A percentile compares a stretch with the other conserved stretches of the same genome.
phyloP scores from a whole-genome alignment of 2,888 invertebrate genomes.

The Tenthredo mesomela region DNA sequence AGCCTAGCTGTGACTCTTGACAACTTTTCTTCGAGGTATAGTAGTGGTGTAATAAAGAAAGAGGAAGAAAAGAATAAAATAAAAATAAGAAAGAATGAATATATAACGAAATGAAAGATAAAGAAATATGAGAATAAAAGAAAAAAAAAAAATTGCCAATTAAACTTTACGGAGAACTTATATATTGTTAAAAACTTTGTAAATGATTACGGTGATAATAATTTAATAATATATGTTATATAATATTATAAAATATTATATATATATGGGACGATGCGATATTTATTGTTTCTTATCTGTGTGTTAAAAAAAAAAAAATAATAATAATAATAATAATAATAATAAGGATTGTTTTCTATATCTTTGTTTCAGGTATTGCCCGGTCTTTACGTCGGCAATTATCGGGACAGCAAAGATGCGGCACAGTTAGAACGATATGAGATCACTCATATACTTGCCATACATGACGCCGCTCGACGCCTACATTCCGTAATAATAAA shows the following conservation, averaged over 20 bases:
- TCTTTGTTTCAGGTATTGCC: constrained; percentile 88
- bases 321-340: no score
- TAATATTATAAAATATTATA: background rate
- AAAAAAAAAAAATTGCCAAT: background rate
- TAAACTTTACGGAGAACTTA: background rate
- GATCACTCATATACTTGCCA: constrained; percentile 97
- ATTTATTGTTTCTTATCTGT: background rate
- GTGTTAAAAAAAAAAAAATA: no score
- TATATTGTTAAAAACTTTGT: background rate
- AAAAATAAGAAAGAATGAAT: background rate
- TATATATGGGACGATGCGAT: background rate
- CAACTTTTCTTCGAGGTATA: background rate
- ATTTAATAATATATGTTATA: background rate
- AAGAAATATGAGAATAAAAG: background rate
- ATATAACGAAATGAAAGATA: background rate
- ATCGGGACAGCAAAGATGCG: constrained; percentile 96
- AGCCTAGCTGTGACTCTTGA: background rate
- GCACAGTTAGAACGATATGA: constrained; percentile 93
- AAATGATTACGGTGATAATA: background rate
- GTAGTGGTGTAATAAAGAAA: background rate
- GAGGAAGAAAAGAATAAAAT: background rate
- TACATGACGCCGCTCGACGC: constrained; percentile 96
- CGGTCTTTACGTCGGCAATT: constrained; percentile 97
- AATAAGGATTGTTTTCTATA: background rate
- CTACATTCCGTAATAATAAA: constrained; percentile 90